These are phyloP conservation scores for Timema podura DNA, from an alignment of 2,888 invertebrate genomes.

Conservation along the genomic window DNA sequence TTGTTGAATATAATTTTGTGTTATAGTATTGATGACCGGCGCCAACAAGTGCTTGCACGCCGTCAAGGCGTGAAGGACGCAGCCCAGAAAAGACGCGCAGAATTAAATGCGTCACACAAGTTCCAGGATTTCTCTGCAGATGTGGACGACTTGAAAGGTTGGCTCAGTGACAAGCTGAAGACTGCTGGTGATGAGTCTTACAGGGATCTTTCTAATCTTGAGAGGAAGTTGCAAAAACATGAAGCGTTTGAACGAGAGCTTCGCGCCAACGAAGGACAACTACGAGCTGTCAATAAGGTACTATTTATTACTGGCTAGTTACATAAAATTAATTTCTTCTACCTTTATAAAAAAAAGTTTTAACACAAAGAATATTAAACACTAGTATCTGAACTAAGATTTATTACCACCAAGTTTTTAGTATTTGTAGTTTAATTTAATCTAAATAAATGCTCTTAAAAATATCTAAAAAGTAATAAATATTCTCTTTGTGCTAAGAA, in stretches of 20 bases:
- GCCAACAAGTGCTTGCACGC: conserved; percentile 63
- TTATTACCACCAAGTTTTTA: too few species aligned
- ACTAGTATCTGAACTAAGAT: too few species aligned
- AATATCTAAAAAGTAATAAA: too few species aligned
- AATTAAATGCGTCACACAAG: conserved; percentile 76
- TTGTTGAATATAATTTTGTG: too few species aligned
- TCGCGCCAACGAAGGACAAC: conserved; percentile 88
- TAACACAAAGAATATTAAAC: too few species aligned
- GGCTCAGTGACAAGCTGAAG: conserved; percentile 89
- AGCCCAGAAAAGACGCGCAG: conserved; percentile 67
- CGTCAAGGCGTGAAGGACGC: conserved; percentile 71
- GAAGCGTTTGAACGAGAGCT: conserved; percentile 95
- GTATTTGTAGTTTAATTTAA: too few species aligned
- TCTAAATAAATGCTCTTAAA: too few species aligned
- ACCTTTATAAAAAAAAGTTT: too few species aligned
- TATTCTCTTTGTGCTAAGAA: too few species aligned
- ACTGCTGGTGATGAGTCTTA: conserved; percentile 92
- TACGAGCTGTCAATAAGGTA: conserved; percentile 78
- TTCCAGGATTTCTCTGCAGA: conserved; percentile 92
- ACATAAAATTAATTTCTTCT: too few species aligned
- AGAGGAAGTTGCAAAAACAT: conserved; percentile 91
- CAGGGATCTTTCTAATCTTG: conserved; percentile 81
- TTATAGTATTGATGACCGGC: conserved; percentile 22
- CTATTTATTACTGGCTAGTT: too few species aligned
- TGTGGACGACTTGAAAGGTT: conserved; percentile 81